Conservation (phyloP, 2,113 vertebrate genomes). For the Eublepharis macularius region DNA sequence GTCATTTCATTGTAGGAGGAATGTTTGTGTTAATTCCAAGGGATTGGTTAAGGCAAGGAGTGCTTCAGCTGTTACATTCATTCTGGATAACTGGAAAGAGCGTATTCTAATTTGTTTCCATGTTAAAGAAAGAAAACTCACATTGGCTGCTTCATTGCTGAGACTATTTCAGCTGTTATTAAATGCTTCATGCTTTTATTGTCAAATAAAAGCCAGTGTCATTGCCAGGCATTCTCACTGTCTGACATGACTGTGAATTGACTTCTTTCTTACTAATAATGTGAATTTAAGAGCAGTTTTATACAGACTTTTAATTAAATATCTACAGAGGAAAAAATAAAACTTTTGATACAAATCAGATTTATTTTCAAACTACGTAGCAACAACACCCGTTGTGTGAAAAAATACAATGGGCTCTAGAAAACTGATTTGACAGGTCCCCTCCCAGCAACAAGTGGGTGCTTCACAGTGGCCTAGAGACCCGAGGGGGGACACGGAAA, state of each 20-base stretch:
- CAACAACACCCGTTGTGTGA: too few relatives aligned
- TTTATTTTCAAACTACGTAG: too few relatives aligned
- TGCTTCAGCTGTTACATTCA: neutral
- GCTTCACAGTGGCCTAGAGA: too few relatives aligned
- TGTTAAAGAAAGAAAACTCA: neutral
- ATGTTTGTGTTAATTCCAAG: neutral
- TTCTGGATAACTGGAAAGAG: neutral
- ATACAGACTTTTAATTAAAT: neutral
- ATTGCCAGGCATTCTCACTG: neutral
- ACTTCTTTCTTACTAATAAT: neutral
- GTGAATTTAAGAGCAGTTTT: neutral
- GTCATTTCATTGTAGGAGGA: neutral
- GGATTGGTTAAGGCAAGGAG: neutral
- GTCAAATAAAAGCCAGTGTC: neutral
- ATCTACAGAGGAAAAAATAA: neutral
- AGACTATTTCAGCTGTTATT: constrained; percentile 9
- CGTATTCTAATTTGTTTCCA: neutral
- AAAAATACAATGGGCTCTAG: too few relatives aligned
- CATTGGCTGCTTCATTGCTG: neutral
- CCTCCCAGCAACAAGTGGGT: too few relatives aligned
- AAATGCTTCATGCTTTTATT: constrained; percentile 11
- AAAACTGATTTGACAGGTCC: too few relatives aligned
- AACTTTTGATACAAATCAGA: neutral
- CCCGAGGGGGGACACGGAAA: too few relatives aligned
- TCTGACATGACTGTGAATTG: neutral